Conservation (phyloP, 2,888 invertebrate genomes). For the Alsophila aescularia region DNA sequence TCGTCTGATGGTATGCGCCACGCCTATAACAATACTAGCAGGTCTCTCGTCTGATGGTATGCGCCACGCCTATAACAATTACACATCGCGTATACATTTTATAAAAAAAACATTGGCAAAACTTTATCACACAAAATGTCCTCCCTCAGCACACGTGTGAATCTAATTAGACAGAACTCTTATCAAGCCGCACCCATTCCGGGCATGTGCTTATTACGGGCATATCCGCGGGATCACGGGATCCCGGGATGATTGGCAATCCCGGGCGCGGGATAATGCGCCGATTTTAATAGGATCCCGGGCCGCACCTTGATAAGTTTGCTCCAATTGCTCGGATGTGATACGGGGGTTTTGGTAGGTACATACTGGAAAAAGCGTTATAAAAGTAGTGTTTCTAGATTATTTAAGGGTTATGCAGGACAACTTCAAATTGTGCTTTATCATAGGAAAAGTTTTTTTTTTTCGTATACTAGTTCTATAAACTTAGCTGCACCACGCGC, state of each 20-base stretch:
- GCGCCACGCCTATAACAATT: no score
- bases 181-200: conserved; percentile 53
- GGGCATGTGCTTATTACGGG: conserved; percentile 60
- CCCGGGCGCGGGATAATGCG: conserved; percentile 56
- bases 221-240: conserved; percentile 69
- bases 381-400: background rate
- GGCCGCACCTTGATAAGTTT: conserved; percentile 46
- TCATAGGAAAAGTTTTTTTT: background rate
- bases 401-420: background rate
- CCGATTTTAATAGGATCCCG: conserved; percentile 56
- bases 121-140: conserved; percentile 32
- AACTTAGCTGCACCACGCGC: no score
- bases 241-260: conserved; percentile 75
- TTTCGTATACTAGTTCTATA: no score
- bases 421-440: background rate
- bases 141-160: conserved; percentile 10
- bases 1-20: no score
- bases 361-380: background rate
- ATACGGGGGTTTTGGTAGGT: conserved; percentile 10
- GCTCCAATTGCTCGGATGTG: conserved; percentile 33
- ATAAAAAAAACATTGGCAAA: background rate
- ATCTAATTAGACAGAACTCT: conserved; percentile 23
- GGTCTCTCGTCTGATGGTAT: no score
- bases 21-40: no score
- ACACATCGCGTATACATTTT: no score